Conservation (phyloP, 2,888 invertebrate species). For the Phytoseiulus persimilis region DNA sequence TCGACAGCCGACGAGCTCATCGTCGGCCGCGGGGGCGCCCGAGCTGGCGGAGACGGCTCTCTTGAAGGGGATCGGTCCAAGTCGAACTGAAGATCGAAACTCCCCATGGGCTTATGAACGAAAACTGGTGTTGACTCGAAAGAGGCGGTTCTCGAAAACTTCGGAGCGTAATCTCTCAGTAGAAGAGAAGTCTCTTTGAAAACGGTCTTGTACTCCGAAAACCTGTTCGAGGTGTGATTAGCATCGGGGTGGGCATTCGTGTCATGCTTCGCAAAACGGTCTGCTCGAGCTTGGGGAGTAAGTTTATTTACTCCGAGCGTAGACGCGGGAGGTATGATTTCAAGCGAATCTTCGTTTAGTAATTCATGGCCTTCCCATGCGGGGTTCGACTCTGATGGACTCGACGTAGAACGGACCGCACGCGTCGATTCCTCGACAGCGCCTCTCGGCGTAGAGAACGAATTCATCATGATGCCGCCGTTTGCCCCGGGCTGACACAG, state of each 20-base stretch:
- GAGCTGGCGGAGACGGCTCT: not conserved
- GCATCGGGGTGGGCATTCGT: not conserved
- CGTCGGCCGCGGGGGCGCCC: not conserved
- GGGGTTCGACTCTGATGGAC: too few relatives aligned
- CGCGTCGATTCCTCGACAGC: too few relatives aligned
- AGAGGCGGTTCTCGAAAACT: constrained; percentile 13
- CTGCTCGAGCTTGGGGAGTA: too few relatives aligned
- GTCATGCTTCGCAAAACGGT: too few relatives aligned
- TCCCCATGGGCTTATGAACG: not conserved
- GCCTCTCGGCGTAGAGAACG: too few relatives aligned
- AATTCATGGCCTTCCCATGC: too few relatives aligned
- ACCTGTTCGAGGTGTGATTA: not conserved
- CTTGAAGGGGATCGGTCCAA: not conserved
- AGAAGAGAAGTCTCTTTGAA: not conserved
- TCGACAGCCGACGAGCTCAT: not conserved
- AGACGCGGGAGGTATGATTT: too few relatives aligned
- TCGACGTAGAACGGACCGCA: too few relatives aligned
- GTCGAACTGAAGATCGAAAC: constrained; percentile 20
- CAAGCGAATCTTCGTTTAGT: too few relatives aligned
- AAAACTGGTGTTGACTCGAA: constrained; percentile 12
- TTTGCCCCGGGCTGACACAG: too few relatives aligned
- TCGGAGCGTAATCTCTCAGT: not conserved
- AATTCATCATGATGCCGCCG: too few relatives aligned
- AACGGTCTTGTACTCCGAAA: not conserved
- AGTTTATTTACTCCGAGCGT: too few relatives aligned